These are phyloP conservation scores for Cynopterus sphinx DNA, from an alignment of 2,797 vertebrate genomes.

Conservation along the genomic window DNA sequence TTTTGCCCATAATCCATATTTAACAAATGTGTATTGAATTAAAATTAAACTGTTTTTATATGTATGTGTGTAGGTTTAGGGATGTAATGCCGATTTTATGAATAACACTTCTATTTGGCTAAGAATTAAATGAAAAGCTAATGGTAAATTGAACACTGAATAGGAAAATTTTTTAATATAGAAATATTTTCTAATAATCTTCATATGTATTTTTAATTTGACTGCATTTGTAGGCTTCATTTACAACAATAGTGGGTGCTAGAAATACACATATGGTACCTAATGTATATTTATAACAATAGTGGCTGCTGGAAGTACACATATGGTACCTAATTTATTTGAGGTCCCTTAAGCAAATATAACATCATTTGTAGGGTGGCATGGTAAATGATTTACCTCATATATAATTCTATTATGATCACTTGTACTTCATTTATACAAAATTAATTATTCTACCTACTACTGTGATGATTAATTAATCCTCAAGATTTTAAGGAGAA, in stretches of 20 bases:
- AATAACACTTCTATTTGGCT: neutral
- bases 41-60: neutral
- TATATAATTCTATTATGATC: neutral
- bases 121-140: conserved; percentile 22
- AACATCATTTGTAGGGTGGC: neutral
- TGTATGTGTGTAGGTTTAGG: neutral
- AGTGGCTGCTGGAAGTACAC: neutral
- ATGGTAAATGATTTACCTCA: neutral
- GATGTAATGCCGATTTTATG: neutral
- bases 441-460: neutral
- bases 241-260: neutral
- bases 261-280: neutral
- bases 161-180: conserved; percentile 25
- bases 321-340: neutral
- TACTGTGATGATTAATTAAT: neutral
- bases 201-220: conserved; percentile 33
- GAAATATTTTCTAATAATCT: conserved; percentile 3
- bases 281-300: conserved; percentile 5
- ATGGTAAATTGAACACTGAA: neutral
- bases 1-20: neutral
- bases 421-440: neutral
- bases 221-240: neutral
- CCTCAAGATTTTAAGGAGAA: neutral
- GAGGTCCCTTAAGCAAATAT: neutral
- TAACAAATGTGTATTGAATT: neutral